Evolutionary conservation across 2,113 vertebrate species (phyloP).

Genomic region (Oncorhynchus keta): DNA sequence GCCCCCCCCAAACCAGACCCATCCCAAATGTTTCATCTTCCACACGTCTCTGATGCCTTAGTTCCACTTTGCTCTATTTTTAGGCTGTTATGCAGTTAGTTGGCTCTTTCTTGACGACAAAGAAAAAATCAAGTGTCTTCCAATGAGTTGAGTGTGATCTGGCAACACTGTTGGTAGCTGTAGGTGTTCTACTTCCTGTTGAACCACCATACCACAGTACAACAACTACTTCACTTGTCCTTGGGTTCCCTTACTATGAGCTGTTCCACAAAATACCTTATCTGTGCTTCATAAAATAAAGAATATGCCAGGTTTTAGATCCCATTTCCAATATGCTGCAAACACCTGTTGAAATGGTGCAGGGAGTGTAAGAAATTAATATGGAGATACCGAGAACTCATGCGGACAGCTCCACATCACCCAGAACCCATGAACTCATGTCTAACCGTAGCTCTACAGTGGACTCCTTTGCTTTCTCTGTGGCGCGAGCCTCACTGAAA

Average conservation of each 20-base stretch:
- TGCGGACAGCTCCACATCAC: too few species aligned
- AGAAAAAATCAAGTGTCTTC: background rate
- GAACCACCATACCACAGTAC: background rate
- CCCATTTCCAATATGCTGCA: background rate
- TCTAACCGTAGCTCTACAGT: too few species aligned
- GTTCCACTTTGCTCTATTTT: background rate
- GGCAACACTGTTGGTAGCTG: background rate
- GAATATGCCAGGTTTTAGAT: slow-evolving; percentile 25
- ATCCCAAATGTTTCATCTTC: slow-evolving; percentile 13
- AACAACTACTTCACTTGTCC: background rate
- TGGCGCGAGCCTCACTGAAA: too few species aligned
- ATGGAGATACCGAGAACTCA: background rate
- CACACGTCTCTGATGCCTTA: background rate
- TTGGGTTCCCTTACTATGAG: slow-evolving; percentile 14
- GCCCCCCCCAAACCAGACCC: background rate
- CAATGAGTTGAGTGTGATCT: background rate
- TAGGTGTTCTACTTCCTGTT: background rate
- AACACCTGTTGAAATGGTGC: slow-evolving; percentile 11
- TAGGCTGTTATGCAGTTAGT: background rate
- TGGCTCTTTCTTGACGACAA: background rate
- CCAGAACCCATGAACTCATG: too few species aligned
- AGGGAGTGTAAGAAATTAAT: background rate
- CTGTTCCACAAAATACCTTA: slow-evolving; percentile 10
- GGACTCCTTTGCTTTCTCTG: too few species aligned
- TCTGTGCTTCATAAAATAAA: background rate